A percentile compares a stretch with the other conserved stretches of the same genome.
Evolutionary conservation across 2,797 vertebrate genomes (phyloP).

Genomic region (Tachyglossus aculeatus): DNA sequence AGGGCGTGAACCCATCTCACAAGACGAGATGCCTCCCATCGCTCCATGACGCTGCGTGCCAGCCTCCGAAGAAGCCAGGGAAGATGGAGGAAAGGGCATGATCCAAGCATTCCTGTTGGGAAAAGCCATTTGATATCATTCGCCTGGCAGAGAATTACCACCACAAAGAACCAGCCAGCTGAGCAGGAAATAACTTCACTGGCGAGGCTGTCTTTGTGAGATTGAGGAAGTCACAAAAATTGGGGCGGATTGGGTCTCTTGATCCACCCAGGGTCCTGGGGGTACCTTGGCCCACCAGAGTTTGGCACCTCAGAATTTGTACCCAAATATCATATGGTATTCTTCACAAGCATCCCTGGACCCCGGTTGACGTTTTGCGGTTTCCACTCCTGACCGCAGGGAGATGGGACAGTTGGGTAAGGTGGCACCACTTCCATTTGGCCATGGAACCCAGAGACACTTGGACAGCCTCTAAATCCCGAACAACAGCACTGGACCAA

Average conservation of each 20-base stretch:
- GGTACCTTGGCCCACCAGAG: too few species aligned
- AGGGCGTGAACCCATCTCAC: too few species aligned
- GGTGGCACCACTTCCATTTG: neutral
- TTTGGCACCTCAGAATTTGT: neutral
- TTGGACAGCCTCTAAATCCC: neutral
- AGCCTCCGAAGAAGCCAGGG: too few species aligned
- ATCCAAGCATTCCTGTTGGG: neutral
- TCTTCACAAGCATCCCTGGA: neutral
- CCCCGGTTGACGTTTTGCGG: neutral
- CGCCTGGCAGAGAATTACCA: neutral
- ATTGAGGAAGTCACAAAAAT: neutral
- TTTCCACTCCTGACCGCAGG: neutral
- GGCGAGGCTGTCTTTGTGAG: neutral
- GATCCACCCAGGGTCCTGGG: too few species aligned
- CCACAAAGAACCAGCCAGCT: neutral
- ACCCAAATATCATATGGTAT: neutral
- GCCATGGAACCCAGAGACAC: neutral
- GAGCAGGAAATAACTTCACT: neutral
- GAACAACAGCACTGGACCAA: neutral
- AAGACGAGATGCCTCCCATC: too few species aligned
- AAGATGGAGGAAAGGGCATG: too few species aligned
- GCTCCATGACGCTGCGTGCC: too few species aligned
- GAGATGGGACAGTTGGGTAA: too few species aligned
- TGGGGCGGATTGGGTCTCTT: too few species aligned
- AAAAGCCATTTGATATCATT: constrained; percentile 6